Evolutionary conservation across 2,113 vertebrate genomes (phyloP), one percentile per base, ranked within the genome.

Genomic region (Tor tambroides): DNA sequence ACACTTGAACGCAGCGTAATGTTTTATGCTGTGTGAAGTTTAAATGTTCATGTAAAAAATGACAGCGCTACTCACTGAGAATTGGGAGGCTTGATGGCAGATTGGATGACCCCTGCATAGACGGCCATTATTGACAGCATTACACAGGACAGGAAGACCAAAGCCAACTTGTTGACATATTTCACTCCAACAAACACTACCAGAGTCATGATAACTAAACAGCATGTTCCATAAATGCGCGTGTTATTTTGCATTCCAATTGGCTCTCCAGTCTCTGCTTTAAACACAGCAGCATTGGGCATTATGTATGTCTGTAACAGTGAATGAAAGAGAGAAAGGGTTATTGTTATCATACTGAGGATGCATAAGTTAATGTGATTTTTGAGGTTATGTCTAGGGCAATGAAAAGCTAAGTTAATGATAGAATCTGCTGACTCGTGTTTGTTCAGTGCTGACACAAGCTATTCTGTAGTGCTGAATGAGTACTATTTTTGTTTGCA

Each of bases 171-270:
- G 94, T 99, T 98, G 85, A 99, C 98, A 6, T 99, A 99, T 92
- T 97, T 98, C 4, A 99, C 98, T 0, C 97, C 98, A 38, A 99
- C 97, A 87, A 98, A 99, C 87, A 99, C 97, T 17, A 98, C 96
- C 41, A 96, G 89, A 0, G 97, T 96, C 97, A 99, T 98, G 79
- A 98, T 90, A 3, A 90, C 84, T 88, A 99, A 94, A 3, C 96
- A 96, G 89, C 97, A 94, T 0, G 96, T 97, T 19, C 98, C 98
- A 5, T 97, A 98, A 11, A 98, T 89, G 0, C 97, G 96, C 97
- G 98, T 97, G 89, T 97, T 95, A 90, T 99, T 96, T 59, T 92
- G 79, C 91, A 93, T 88, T 0, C 94, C 93, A 0, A 51, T 46
- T 0, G 75, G 35, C 80, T 95, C 93, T 56, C 19, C 7, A 23